Evolutionary conservation across 2,797 vertebrate genomes (phyloP).

Genomic region (Synanceia verrucosa): DNA sequence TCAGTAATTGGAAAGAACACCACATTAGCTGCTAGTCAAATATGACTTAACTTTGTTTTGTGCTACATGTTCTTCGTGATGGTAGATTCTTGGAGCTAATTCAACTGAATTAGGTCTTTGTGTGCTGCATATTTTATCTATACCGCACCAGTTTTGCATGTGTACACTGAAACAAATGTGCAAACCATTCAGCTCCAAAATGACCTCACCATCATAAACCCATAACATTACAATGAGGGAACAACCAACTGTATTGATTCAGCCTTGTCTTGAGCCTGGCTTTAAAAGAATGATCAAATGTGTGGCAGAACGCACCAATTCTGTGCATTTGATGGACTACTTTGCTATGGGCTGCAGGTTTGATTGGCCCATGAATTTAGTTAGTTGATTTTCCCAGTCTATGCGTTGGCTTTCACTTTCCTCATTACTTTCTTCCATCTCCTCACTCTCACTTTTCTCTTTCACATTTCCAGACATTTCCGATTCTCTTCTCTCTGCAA

Average conservation of each 20-base stretch:
- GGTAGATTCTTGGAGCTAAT: background rate
- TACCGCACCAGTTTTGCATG: no score
- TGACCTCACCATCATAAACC: slow-evolving; percentile 20
- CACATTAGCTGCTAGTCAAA: background rate
- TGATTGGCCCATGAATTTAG: slow-evolving; percentile 50
- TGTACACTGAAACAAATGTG: background rate
- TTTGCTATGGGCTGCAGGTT: slow-evolving; percentile 40
- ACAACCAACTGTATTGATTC: slow-evolving; percentile 48
- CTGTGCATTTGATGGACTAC: slow-evolving; percentile 41
- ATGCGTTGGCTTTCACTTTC: background rate
- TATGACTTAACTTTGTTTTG: background rate
- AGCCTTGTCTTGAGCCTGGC: slow-evolving; percentile 25
- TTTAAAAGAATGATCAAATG: slow-evolving; percentile 37
- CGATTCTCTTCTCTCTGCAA: background rate
- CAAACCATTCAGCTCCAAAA: slow-evolving; percentile 32
- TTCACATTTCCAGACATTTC: background rate
- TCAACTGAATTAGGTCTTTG: background rate
- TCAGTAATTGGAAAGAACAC: background rate
- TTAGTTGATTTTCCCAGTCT: slow-evolving; percentile 47
- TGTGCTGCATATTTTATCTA: slow-evolving; percentile 1
- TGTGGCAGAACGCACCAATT: slow-evolving; percentile 38
- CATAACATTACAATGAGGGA: slow-evolving; percentile 30
- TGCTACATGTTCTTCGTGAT: background rate
- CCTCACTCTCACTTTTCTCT: background rate
- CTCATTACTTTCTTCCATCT: background rate